Base-by-base conservation (phyloP, 2,888 invertebrate genomes). In the Drosophila siamana region DNA sequence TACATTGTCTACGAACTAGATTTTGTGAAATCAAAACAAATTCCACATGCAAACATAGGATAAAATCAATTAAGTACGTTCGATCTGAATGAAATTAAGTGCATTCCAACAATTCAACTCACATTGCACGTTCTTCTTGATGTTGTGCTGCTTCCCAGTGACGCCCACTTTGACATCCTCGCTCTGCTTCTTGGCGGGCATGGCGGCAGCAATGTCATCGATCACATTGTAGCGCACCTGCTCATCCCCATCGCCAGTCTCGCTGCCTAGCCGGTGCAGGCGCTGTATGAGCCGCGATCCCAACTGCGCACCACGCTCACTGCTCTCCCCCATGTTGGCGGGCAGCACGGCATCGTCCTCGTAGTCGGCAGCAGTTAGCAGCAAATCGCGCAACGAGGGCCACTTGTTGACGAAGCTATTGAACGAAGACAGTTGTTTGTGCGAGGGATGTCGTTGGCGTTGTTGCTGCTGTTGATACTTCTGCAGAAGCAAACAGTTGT, bases 111-210 rank as follows among this genome's bases (percentile, higher is more conserved):
- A 7, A 28, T 16, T 2, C 0, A 36, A 91, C 91, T 91, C 65
- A 92, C 92, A 92, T 69, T 91, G 90, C 30, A 89, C 87, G 77
- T 91, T 91, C 79, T 91, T 92, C 63, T 92, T 92, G 67, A 81
- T 86, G 59, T 83, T 89, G 44, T 90, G 91, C 60, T 90, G 90
- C 59, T 90, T 91, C 28, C 79, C 64, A 0, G 63, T 48, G 1
- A 76, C 60, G 36, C 47, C 54, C 41, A 69, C 30, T 9, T 56
- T 63, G 9, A 22, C 11, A 2, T 46, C 61, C 16, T 80, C 59
- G 1, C 64, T 60, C 19, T 77, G 61, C 47, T 86, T 89, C 75
- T 89, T 88, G 30, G 74, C 43, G 28, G 89, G 82, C 59, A 86
- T 74, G 7, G 81, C 75, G 4, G 85, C 76, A 54, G 85, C 76